Evolutionary conservation across 2,113 vertebrate species (phyloP), one percentile per base, ranked within the genome.

Genomic region (Nipponia nippon): DNA sequence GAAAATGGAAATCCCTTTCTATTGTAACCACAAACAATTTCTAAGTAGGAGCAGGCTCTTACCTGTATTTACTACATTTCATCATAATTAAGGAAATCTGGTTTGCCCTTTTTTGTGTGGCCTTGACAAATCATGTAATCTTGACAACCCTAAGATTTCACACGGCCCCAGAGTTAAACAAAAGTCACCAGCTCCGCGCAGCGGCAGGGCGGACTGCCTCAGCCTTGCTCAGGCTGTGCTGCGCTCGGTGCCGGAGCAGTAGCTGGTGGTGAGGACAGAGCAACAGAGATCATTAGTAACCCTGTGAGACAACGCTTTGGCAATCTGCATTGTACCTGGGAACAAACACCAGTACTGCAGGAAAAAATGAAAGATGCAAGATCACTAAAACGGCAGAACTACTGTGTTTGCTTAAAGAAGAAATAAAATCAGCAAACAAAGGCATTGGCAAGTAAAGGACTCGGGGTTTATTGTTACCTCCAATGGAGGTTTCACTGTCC

Each of bases 201-300:
- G 70, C 3, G 5, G 16, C 1, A 3, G n/a, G 32, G 13, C 6
- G 8, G 69, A 17, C 2, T 53, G 53, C 76, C 55, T 20, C 38
- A 52, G 73, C 46, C 32, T 49, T 50, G 32, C 4, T 3, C 34
- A 30, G 63, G 46, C 29, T 34, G 36, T 34, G 36, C 63, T 13
- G 3, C 3, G 0, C n/a, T 7, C 6, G 0, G 11, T 25, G 38
- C 3, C 0, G 0, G 38, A 34, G 26, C 25, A 21, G 62, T 34
- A 38, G 46, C 52, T 66, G 90, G 36, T 1, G 1, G 46, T 16
- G 32, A 67, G 58, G 44, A 46, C 44, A 34, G 38, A 56, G 25
- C 0, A 4, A 26, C 55, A 52, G 62, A 67, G 44, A 22, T 6
- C 59, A 46, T 26, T 32, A 90, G 34, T n/a, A 40, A 42, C 25